Percentiles rank a stretch among this genome's conserved stretches.
Evolutionary conservation across 2,797 vertebrate species (phyloP).

Genomic region (Falco rusticolus): DNA sequence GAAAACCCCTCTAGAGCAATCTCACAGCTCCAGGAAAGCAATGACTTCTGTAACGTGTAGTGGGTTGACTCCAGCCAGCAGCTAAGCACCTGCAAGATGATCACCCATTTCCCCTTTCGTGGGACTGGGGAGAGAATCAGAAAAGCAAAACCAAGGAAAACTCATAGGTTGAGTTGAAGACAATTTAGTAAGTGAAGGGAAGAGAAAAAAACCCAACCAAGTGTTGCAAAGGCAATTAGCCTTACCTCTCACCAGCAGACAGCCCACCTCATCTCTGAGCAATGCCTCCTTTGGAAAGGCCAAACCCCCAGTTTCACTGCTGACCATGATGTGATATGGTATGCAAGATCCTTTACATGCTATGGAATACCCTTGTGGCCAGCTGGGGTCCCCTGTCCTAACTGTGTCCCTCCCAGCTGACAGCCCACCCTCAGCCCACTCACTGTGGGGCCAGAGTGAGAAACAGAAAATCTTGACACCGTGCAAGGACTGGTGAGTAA

Average conservation of each 20-base stretch:
- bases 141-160: background rate
- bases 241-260: background rate
- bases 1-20: background rate
- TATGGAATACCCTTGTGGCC: background rate
- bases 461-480: background rate
- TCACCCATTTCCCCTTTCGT: background rate
- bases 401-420: accelerated
- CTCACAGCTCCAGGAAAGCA: background rate
- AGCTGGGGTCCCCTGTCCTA: background rate
- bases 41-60: background rate
- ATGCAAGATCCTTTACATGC: background rate
- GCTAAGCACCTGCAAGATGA: background rate
- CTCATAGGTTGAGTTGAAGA: background rate
- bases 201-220: background rate
- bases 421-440: background rate
- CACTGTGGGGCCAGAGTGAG: background rate
- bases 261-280: background rate
- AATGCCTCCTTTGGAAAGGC: background rate
- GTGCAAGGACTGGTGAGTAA: background rate
- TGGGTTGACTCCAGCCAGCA: background rate
- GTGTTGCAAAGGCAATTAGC: background rate
- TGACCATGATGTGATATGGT: background rate
- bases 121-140: background rate
- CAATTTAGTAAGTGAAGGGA: background rate
- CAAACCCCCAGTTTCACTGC: background rate